Conservation (phyloP, 1,140 invertebrate genomes). For the Holcopasites calliopsidis region DNA sequence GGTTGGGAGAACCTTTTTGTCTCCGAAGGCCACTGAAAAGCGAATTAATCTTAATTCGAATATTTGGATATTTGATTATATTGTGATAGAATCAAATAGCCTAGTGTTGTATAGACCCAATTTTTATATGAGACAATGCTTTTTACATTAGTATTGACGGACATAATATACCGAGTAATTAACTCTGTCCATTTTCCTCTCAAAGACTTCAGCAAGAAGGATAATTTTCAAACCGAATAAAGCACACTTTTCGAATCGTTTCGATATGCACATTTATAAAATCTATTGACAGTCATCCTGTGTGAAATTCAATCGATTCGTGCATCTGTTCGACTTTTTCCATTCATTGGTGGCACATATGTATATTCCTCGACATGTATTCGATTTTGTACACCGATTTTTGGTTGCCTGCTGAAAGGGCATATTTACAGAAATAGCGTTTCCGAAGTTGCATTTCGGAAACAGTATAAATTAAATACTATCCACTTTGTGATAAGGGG, state of each 20-base stretch:
- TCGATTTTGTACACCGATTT: too few relatives aligned
- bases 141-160: too few relatives aligned
- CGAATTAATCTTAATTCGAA: too few relatives aligned
- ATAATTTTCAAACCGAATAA: neutral
- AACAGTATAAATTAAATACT: too few relatives aligned
- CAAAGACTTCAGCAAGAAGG: neutral
- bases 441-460: neutral
- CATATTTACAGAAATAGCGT: neutral
- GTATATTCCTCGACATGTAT: too few relatives aligned
- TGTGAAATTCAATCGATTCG: conserved; percentile 7
- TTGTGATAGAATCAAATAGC: too few relatives aligned
- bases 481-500: too few relatives aligned
- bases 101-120: too few relatives aligned
- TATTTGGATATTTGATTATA: too few relatives aligned
- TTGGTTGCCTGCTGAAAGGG: neutral
- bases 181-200: neutral
- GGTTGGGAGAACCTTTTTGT: too few relatives aligned
- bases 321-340: neutral
- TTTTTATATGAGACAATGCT: too few relatives aligned
- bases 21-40: too few relatives aligned
- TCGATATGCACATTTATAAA: neutral
- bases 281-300: neutral
- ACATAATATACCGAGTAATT: neutral
- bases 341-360: neutral
- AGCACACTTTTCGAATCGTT: neutral